phyloP scores from a whole-genome alignment of 2,888 invertebrate genomes.

The Brachyopa scutellaris region DNA sequence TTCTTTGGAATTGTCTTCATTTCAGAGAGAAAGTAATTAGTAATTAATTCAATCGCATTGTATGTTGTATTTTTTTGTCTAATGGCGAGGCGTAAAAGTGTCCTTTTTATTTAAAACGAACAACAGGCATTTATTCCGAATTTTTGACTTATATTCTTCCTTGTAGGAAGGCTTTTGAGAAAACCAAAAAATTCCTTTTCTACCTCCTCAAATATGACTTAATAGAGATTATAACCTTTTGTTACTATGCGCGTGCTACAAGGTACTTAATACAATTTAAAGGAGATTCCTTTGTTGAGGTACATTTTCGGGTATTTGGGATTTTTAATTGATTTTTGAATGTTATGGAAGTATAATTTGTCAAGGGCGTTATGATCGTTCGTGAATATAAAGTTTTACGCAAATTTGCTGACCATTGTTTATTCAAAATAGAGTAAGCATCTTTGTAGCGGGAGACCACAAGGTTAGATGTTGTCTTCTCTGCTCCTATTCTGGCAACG shows the following conservation, averaged over 20 bases:
- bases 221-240: neutral
- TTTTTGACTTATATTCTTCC: neutral
- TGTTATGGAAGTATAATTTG: too few species aligned
- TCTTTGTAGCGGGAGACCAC: too few species aligned
- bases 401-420: too few species aligned
- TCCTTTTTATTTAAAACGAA: neutral
- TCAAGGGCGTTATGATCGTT: too few species aligned
- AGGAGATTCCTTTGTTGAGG: constrained; percentile 1
- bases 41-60: constrained; percentile 26
- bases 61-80: neutral
- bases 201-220: neutral
- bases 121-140: neutral
- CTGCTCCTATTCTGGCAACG: too few species aligned
- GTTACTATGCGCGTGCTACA: neutral
- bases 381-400: too few species aligned
- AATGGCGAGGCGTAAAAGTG: neutral
- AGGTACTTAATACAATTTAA: neutral
- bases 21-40: neutral
- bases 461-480: too few species aligned
- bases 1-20: neutral
- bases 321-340: too few species aligned
- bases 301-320: neutral
- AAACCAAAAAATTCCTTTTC: neutral
- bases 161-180: neutral
- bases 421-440: too few species aligned